Evolutionary conservation across 2,888 invertebrate species (phyloP).

Genomic region (Melanophora roralis): DNA sequence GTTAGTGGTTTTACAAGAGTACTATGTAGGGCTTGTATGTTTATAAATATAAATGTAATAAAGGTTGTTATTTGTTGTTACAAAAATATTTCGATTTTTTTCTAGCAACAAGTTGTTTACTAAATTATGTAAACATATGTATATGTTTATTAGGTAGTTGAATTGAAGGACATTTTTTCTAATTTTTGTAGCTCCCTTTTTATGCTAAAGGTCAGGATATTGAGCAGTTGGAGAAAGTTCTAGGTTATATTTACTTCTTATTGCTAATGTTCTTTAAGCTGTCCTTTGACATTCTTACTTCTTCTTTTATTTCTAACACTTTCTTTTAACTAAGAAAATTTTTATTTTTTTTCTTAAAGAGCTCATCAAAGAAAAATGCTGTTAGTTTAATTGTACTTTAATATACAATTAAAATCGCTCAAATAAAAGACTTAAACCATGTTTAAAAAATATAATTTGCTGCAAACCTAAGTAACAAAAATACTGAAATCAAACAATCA

Average conservation of each 20-base stretch:
- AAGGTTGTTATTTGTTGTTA: not conserved
- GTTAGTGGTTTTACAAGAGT: too few relatives aligned
- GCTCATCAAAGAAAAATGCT: constrained; percentile 68
- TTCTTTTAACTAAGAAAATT: not conserved
- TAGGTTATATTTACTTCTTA: too few relatives aligned
- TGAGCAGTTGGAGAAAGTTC: too few relatives aligned
- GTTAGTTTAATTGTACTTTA: constrained; percentile 61
- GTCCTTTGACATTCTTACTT: too few relatives aligned
- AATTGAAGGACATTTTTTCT: not conserved
- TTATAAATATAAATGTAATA: too few relatives aligned
- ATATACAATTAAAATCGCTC: constrained; percentile 7
- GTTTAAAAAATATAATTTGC: constrained; percentile 6
- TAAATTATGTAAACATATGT: too few relatives aligned
- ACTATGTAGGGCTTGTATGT: too few relatives aligned
- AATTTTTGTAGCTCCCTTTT: not conserved
- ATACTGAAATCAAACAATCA: constrained; percentile 39
- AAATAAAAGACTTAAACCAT: constrained; percentile 6
- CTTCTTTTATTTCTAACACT: not conserved
- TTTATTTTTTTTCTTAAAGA: constrained; percentile 16
- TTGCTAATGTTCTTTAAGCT: not conserved
- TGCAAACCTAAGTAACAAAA: constrained; percentile 8
- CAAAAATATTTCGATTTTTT: too few relatives aligned
- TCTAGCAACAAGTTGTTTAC: too few relatives aligned
- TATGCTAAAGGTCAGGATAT: too few relatives aligned
- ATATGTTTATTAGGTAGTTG: too few relatives aligned